Evolutionary conservation across 92 coral and sea anemone species (phyloP).

Genomic region (Muricea muricata): DNA sequence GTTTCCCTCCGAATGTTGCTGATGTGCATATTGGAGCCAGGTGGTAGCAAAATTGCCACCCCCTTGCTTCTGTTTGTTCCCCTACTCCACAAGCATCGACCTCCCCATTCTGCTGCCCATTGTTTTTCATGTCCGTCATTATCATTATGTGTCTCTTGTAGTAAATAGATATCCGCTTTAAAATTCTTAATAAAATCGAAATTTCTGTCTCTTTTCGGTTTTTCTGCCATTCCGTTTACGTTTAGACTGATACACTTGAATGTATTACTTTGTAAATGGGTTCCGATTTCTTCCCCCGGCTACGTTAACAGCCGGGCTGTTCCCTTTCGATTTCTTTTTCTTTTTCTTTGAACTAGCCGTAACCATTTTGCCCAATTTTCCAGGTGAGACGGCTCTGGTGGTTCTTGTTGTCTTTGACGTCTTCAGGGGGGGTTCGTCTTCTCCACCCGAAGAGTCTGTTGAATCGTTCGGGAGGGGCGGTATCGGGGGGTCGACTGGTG

Average conservation of each 20-base stretch:
- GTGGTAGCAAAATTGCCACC: constrained; percentile 3
- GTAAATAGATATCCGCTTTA: constrained; percentile 37
- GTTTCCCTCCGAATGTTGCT: neutral
- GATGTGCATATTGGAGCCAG: neutral
- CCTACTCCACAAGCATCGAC: constrained; percentile 42
- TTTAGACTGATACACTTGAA: constrained; percentile 25
- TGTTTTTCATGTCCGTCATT: constrained; percentile 34
- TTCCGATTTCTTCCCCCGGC: neutral
- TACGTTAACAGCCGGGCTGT: neutral
- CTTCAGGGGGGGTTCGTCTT: too few relatives aligned
- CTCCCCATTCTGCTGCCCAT: constrained; percentile 68
- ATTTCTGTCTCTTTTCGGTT: constrained; percentile 17
- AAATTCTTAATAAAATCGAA: constrained; percentile 35
- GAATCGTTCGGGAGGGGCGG: too few relatives aligned
- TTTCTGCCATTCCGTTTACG: constrained; percentile 44
- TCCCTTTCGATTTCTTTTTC: neutral
- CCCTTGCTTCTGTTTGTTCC: constrained; percentile 51
- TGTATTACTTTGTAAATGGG: neutral
- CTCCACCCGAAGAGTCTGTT: too few relatives aligned
- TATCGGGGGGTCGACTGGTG: too few relatives aligned
- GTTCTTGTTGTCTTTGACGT: too few relatives aligned
- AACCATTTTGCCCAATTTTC: too few relatives aligned
- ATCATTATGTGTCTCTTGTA: constrained; percentile 66
- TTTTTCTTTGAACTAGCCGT: too few relatives aligned
- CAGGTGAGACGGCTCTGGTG: too few relatives aligned